Base-by-base conservation (phyloP, 2,888 invertebrate genomes). In the Troides oblongomaculatus region DNA sequence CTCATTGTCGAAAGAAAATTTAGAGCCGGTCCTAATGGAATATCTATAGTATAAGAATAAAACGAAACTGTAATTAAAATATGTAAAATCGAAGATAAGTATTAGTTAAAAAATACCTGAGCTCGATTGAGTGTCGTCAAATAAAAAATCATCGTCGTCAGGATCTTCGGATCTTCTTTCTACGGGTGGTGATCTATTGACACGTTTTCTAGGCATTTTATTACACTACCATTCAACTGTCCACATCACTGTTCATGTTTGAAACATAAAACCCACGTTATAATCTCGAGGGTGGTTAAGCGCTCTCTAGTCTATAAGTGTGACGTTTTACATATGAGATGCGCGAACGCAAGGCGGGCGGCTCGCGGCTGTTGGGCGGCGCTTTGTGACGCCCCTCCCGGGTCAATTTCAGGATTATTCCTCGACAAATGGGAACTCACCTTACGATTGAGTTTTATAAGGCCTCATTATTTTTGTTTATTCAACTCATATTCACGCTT, bases 141-240 rank as follows among this genome's bases (percentile, higher is more conserved):
- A 91, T 71, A 89, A 87, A 73, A 90, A 91, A 76, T 92, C 92
- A 71, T 92, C 92, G 72, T 92, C 92, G 14, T 91, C 90, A 8
- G 75, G 81, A 56, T 89, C 90, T 17, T 90, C 91, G 5, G 78
- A 73, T 62, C 86, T 83, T 72, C 87, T 90, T 23, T 90, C 91
- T 12, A 79, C 74, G 0, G 87, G 82, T 36, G 88, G 85, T 1
- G 90, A 86, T 73, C 84, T 81, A 74, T 83, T 87, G 39, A 78
- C 81, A 56, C 89, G 81, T 85, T 92, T 92, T 72, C 91, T 84
- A 10, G 92, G 92, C 92, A 92, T 92, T 81, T 76, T 63, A 68
- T 74, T 66, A 25, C 74, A 75, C 72, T 71, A 74, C 72, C 72
- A 72, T 72, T 76, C 71, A 70, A 64, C 72, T 75, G 76, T 76